Base-by-base conservation (phyloP, 23 tunicate genomes). In the Styela clava region DNA sequence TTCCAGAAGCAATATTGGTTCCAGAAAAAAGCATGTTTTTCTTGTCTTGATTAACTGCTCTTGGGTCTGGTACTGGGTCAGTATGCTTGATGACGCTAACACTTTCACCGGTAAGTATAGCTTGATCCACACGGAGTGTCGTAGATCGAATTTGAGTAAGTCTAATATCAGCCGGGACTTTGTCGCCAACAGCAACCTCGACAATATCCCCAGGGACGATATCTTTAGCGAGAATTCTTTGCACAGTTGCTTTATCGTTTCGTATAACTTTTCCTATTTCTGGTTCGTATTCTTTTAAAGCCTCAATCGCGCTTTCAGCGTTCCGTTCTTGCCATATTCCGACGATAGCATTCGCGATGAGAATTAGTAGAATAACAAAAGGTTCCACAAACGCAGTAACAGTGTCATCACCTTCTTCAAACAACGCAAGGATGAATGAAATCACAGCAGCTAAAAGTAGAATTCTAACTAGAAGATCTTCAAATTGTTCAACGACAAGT, bases 311-410 rank as follows among this genome's bases (percentile, higher is more conserved):
- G 52, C 94, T 87, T 71, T 96, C 99, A 1, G 99, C 99, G 56
- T 96, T 96, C 61, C 96, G 64, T 70, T 96, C 99, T 86, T 93
- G 99, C 99, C 99, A 96, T 31, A 96, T 96, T 63, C 99, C 99
- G 78, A 90, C 88, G 44, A 96, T 82, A 24, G 97, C 92, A 80
- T 96, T 96, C 20, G 99, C 99, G 37, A 96, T 84, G 9, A 96
- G 83, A 87, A 96, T 96, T 16, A 91, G 79, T 1, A 96, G 65
- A 68, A 96, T 96, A 0, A 96, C 99, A 70, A 96, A 85, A 24
- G 99, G 99, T 87, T 96, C 99, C 27, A 96, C 99, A 78, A 91
- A 96, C 0, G 99, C 99, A 20, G 97, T 96, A 26, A 96, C 87
- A 18, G 91, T 82, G 34, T 88, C 99, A 19, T 91, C 99, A 0